Evolutionary conservation across 2,797 vertebrate genomes (phyloP).

Genomic region (Kryptopterus vitreolus): DNA sequence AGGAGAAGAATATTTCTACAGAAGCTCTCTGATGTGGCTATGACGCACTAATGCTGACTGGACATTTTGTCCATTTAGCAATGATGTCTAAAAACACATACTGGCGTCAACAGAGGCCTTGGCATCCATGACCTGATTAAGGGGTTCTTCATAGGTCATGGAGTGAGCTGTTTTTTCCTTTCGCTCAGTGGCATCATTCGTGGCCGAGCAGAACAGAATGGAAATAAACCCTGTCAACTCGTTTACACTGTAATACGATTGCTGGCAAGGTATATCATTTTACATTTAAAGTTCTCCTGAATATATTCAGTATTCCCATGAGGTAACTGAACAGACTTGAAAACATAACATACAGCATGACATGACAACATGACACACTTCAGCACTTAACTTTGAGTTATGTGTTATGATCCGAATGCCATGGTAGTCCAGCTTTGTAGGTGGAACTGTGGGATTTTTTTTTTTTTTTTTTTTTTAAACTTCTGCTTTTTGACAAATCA

Average conservation of each 20-base stretch:
- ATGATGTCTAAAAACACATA: slow-evolving; percentile 33
- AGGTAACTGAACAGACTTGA: slow-evolving; percentile 7
- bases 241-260: not conserved
- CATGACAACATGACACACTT: not conserved
- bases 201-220: not conserved
- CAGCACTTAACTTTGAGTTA: not conserved
- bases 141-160: not conserved
- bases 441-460: not conserved
- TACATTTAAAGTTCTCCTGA: slow-evolving; percentile 13
- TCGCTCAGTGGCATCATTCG: not conserved
- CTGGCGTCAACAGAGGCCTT: slow-evolving; percentile 20
- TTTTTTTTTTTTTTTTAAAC: slow-evolving; percentile 2
- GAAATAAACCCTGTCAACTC: not conserved
- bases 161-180: slow-evolving; percentile 5
- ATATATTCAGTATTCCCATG: not conserved
- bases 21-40: not conserved
- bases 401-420: slow-evolving; percentile 22
- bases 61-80: slow-evolving; percentile 19
- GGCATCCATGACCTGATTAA: slow-evolving; percentile 13
- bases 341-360: slow-evolving; percentile 18
- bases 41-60: not conserved
- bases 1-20: not conserved
- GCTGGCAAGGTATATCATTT: not conserved
- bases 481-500: slow-evolving; percentile 36
- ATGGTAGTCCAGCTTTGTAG: slow-evolving; percentile 21